Conservation (phyloP, 2,797 vertebrate genomes). For the Gambusia yucatana region DNA sequence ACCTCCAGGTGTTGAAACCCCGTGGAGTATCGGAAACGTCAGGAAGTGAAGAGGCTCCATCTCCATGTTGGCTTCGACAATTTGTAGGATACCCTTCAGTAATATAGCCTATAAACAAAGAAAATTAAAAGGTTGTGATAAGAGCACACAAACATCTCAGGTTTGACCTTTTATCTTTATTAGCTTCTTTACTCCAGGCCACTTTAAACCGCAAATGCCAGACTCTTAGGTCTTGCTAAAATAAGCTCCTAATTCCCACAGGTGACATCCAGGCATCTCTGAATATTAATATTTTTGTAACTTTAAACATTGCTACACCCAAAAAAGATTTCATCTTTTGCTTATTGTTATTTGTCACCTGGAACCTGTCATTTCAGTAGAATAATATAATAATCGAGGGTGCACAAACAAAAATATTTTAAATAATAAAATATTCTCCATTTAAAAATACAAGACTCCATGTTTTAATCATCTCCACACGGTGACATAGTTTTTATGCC, state of each 20-base stretch:
- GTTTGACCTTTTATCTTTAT: not conserved
- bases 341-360: not conserved
- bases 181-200: not conserved
- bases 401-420: too few species aligned
- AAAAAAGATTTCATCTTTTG: not conserved
- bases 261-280: not conserved
- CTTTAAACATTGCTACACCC: not conserved
- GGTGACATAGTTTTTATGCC: not conserved
- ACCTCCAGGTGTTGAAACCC: conserved; percentile 45
- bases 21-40: conserved; percentile 85
- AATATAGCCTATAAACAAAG: conserved; percentile 85
- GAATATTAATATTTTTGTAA: not conserved
- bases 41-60: conserved; percentile 90
- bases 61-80: conserved; percentile 85
- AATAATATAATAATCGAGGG: not conserved
- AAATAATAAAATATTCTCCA: too few species aligned
- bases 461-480: not conserved
- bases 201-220: not conserved
- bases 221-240: not conserved
- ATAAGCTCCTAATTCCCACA: not conserved
- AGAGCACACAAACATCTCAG: not conserved
- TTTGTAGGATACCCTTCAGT: conserved; percentile 89
- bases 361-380: not conserved
- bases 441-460: not conserved
- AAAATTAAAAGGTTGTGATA: not conserved